Percentiles rank a stretch among this genome's conserved stretches.
Conservation (phyloP, 2,797 vertebrate genomes). For the Sarcoramphus papa region DNA sequence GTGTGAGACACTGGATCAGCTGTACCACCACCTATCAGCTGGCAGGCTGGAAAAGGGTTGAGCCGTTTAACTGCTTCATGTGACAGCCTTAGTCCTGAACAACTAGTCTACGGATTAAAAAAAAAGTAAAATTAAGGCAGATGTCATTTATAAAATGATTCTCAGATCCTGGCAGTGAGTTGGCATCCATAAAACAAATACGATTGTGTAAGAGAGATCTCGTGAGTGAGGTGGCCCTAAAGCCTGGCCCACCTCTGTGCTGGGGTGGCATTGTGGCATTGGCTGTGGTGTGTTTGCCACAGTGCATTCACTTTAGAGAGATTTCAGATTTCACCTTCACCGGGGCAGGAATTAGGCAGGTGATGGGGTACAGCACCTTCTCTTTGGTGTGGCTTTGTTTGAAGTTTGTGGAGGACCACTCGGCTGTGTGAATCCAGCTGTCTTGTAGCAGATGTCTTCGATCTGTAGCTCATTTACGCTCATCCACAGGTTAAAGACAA, state of each 20-base stretch:
- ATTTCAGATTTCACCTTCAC: not conserved
- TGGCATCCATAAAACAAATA: not conserved
- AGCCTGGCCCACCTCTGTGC: not conserved
- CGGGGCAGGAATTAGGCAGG: not conserved
- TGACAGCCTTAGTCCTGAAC: not conserved
- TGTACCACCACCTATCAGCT: not conserved
- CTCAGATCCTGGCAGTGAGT: constrained; percentile 57
- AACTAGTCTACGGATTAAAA: not conserved
- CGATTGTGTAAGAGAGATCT: constrained; percentile 32
- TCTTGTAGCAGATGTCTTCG: not conserved
- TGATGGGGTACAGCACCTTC: not conserved
- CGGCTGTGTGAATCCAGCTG: not conserved
- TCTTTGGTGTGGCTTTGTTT: not conserved
- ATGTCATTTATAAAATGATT: constrained; percentile 62
- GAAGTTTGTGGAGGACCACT: not conserved
- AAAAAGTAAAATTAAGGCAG: constrained; percentile 64
- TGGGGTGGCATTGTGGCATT: not conserved
- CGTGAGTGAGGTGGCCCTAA: constrained; percentile 16
- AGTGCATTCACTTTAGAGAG: not conserved
- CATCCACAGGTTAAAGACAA: not conserved
- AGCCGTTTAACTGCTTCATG: not conserved
- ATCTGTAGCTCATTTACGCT: not conserved
- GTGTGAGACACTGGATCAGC: not conserved
- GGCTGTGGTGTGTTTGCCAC: not conserved
- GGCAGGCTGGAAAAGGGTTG: not conserved